phyloP scores from a whole-genome alignment of 2,113 vertebrate species.

The Macquaria ambigua region DNA sequence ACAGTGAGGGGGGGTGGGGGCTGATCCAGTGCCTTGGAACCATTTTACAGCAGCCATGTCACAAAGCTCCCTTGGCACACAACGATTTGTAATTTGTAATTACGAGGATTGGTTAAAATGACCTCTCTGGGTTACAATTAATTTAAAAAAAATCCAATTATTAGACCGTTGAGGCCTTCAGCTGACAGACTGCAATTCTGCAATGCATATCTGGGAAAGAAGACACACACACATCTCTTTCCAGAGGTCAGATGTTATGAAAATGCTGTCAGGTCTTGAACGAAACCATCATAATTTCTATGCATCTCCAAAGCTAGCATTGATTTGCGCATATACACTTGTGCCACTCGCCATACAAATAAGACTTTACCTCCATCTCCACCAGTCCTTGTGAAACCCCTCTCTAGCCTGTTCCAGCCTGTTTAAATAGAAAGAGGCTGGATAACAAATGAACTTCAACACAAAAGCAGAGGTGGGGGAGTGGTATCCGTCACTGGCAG shows the following conservation, averaged over 20 bases:
- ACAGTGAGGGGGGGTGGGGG: background rate
- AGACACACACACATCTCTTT: conserved; percentile 53
- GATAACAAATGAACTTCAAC: conserved; percentile 28
- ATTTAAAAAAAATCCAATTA: conserved; percentile 79
- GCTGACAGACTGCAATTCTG: conserved; percentile 73
- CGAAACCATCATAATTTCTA: conserved; percentile 30
- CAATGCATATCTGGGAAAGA: conserved; percentile 63
- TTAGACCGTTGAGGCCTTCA: conserved; percentile 70
- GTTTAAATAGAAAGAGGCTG: conserved; percentile 8
- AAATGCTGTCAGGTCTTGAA: conserved; percentile 41
- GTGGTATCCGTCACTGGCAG: conserved; percentile 47
- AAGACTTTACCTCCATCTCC: conserved; percentile 25
- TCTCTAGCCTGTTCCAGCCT: conserved; percentile 2
- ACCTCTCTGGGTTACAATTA: conserved; percentile 79
- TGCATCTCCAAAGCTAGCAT: conserved; percentile 34
- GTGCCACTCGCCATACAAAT: conserved; percentile 60
- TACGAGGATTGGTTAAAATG: conserved; percentile 85
- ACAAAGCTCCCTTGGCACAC: conserved; percentile 63
- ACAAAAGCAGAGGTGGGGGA: conserved; percentile 36
- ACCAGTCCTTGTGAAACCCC: background rate
- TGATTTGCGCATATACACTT: conserved; percentile 56
- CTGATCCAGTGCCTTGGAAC: conserved; percentile 34
- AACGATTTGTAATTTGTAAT: conserved; percentile 80
- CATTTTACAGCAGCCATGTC: conserved; percentile 59
- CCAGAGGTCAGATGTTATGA: conserved; percentile 48